These are phyloP conservation scores for Caenorhabditis becei DNA, from an alignment of 2,888 invertebrate species.

Conservation along the genomic window DNA sequence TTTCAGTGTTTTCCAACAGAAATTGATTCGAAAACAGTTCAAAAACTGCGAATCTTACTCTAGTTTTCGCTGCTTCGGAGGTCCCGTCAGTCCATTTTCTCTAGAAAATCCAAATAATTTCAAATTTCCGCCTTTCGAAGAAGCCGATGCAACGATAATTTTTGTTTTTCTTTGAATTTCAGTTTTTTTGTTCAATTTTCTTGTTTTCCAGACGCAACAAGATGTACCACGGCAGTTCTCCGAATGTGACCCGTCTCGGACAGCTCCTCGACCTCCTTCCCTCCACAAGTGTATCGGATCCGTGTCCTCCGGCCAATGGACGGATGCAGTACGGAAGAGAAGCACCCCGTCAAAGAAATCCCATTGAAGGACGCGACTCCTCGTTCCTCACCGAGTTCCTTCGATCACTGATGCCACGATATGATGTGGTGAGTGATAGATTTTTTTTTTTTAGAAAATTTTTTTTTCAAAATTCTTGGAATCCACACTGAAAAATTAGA, in stretches of 20 bases:
- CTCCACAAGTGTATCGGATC: slow-evolving; percentile 58
- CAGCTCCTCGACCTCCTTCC: slow-evolving; percentile 66
- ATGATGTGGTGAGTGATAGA: slow-evolving; percentile 32
- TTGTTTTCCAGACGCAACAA: slow-evolving; percentile 61
- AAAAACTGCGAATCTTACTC: too few relatives aligned
- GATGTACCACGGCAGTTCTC: slow-evolving; percentile 69
- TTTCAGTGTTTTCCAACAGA: too few relatives aligned
- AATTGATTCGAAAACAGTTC: too few relatives aligned
- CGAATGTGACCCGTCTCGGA: slow-evolving; percentile 69
- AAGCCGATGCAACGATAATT: too few relatives aligned
- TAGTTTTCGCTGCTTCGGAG: too few relatives aligned
- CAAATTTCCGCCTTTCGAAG: too few relatives aligned
- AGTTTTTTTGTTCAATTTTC: too few relatives aligned
- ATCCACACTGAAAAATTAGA: too few relatives aligned
- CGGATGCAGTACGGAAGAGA: slow-evolving; percentile 36
- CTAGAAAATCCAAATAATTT: too few relatives aligned
- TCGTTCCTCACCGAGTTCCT: slow-evolving; percentile 51
- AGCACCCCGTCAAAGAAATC: neutral
- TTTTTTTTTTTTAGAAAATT: neutral
- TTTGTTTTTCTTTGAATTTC: too few relatives aligned
- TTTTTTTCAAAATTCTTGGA: too few relatives aligned
- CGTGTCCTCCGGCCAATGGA: slow-evolving; percentile 60
- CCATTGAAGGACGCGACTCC: neutral
- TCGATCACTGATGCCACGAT: slow-evolving; percentile 61
- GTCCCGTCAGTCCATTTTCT: too few relatives aligned